Evolutionary conservation across 2,797 vertebrate species (phyloP).

Genomic region (Menidia menidia): DNA sequence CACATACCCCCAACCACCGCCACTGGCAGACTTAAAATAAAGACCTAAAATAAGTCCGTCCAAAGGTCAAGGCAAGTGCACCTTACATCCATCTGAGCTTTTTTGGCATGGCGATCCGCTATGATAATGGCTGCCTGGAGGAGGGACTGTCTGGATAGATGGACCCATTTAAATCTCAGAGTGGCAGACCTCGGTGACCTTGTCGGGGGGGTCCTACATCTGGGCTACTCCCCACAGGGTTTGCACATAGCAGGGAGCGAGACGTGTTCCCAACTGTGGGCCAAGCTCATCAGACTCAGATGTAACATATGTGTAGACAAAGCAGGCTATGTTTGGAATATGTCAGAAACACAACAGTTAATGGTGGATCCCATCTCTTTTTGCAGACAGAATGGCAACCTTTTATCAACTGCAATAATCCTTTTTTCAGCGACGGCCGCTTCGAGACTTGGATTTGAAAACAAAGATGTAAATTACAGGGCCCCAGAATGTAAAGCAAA

Average conservation of each 20-base stretch:
- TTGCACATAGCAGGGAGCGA: slow-evolving; percentile 34
- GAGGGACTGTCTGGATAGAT: slow-evolving; percentile 64
- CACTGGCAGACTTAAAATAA: slow-evolving; percentile 43
- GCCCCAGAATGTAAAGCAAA: background rate
- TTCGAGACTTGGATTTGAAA: slow-evolving; percentile 16
- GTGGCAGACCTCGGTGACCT: slow-evolving; percentile 72
- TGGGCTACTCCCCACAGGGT: slow-evolving; percentile 64
- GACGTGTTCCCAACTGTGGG: slow-evolving; percentile 18
- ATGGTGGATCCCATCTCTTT: slow-evolving; percentile 13
- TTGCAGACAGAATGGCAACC: slow-evolving; percentile 5
- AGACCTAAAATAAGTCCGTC: slow-evolving; percentile 53
- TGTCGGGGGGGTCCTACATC: slow-evolving; percentile 68
- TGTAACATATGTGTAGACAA: slow-evolving; percentile 17
- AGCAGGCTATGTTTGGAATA: slow-evolving; percentile 11
- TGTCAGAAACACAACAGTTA: slow-evolving; percentile 14
- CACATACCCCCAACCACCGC: slow-evolving; percentile 1
- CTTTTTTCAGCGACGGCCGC: slow-evolving; percentile 17
- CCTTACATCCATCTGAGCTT: slow-evolving; percentile 67
- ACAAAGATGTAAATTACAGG: background rate
- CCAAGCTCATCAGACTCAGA: slow-evolving; percentile 22
- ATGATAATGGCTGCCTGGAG: slow-evolving; percentile 67
- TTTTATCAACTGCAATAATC: slow-evolving; percentile 11
- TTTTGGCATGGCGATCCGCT: slow-evolving; percentile 63
- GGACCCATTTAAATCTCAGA: slow-evolving; percentile 72
- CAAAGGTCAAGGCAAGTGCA: slow-evolving; percentile 66